Conservation (phyloP, 2,113 vertebrate genomes). For the Coracopsis vasa region DNA sequence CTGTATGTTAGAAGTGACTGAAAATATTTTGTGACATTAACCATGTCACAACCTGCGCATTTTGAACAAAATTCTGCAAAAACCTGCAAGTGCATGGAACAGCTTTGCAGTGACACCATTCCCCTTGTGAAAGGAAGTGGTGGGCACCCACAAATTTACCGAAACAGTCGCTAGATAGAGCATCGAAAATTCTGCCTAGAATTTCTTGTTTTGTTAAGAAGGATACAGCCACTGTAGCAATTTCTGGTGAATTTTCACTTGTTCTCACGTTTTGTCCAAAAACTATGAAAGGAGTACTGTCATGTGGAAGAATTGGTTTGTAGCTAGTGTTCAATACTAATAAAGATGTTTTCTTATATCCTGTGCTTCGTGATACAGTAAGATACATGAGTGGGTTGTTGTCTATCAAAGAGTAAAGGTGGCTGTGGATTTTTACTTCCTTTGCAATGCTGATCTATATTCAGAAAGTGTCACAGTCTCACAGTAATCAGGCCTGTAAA, state of each 20-base stretch:
- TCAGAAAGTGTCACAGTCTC: background rate
- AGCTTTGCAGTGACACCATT: background rate
- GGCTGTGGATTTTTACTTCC: background rate
- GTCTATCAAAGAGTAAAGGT: background rate
- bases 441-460: background rate
- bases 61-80: background rate
- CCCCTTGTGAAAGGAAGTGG: background rate
- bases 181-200: background rate
- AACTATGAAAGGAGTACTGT: background rate
- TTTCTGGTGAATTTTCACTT: background rate
- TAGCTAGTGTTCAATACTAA: background rate
- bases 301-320: background rate
- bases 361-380: background rate
- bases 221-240: background rate
- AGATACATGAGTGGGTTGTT: background rate
- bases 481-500: background rate
- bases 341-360: background rate
- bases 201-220: background rate
- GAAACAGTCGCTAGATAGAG: background rate
- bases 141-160: background rate
- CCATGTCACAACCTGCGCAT: background rate
- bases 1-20: background rate
- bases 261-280: background rate
- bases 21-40: background rate
- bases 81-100: background rate